A percentile compares a stretch with the other conserved stretches of the same genome.
Conservation (phyloP, 92 coral and sea anemone species). For the Heteractis magnifica region DNA sequence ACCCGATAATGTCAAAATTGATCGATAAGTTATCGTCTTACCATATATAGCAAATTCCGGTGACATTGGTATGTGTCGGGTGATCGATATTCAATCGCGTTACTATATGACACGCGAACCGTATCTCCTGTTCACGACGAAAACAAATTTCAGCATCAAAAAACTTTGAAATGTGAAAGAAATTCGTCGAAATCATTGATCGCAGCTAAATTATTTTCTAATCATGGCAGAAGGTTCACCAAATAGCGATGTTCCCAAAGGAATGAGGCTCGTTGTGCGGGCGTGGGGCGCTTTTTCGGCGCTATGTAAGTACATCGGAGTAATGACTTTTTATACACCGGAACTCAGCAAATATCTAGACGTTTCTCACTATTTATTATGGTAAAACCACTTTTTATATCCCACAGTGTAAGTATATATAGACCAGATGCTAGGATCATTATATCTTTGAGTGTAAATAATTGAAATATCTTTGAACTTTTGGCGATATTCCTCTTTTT, state of each 20-base stretch:
- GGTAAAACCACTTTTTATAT: neutral
- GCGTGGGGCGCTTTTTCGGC: conserved; percentile 98
- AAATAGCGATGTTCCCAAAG: conserved; percentile 66
- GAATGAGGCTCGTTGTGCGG: conserved; percentile 80
- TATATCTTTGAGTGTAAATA: neutral
- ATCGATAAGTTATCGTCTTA: conserved; percentile 13
- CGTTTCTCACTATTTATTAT: neutral
- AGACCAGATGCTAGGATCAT: neutral
- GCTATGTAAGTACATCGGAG: conserved; percentile 65
- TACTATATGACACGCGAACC: conserved; percentile 28
- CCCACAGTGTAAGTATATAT: neutral
- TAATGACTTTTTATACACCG: conserved; percentile 18
- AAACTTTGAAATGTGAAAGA: conserved; percentile 35
- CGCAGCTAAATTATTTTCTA: conserved; percentile 16
- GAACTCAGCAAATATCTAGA: neutral
- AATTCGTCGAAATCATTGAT: conserved; percentile 20
- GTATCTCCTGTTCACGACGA: conserved; percentile 19
- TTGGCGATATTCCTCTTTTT: neutral
- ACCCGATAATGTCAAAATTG: neutral
- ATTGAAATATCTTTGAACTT: neutral
- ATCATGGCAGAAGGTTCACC: conserved; percentile 66
- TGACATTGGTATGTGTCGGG: neutral
- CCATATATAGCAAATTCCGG: conserved; percentile 15
- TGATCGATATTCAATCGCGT: conserved; percentile 21
- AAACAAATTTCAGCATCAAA: conserved; percentile 3